Conservation (phyloP, 53 echinoderm and acorn worm genomes). For the Hippasteria phrygiana region DNA sequence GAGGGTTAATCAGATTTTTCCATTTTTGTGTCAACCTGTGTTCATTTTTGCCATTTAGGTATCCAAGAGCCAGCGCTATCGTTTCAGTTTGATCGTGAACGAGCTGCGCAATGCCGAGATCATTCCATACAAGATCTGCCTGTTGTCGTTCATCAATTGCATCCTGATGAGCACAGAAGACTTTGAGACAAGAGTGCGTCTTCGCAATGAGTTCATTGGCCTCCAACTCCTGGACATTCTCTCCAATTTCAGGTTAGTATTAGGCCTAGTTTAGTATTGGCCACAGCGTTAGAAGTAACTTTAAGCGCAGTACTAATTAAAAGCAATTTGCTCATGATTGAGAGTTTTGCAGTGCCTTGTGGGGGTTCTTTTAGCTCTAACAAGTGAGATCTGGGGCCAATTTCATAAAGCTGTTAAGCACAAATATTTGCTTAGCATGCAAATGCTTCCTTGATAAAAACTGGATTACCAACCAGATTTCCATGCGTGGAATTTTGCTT, state of each 20-base stretch:
- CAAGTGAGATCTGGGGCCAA: too few species aligned
- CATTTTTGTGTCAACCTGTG: too few species aligned
- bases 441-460: too few species aligned
- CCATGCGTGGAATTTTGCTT: too few species aligned
- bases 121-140: constrained; percentile 87
- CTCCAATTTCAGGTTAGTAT: constrained; percentile 76
- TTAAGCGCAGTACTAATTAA: too few species aligned
- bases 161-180: constrained; percentile 91
- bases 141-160: constrained; percentile 92
- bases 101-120: constrained; percentile 92
- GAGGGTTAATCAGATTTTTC: too few species aligned
- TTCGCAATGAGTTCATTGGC: constrained; percentile 94
- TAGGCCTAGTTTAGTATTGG: neutral
- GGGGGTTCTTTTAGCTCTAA: too few species aligned
- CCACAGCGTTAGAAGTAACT: neutral
- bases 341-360: too few species aligned
- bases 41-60: constrained; percentile 63
- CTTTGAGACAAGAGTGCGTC: constrained; percentile 84
- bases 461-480: too few species aligned
- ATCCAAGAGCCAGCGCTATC: constrained; percentile 87
- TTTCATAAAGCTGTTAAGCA: too few species aligned
- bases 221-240: constrained; percentile 90
- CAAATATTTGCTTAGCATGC: too few species aligned
- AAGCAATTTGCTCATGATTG: too few species aligned
- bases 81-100: constrained; percentile 94